Percentiles rank a stretch among this genome's conserved stretches.
These are phyloP conservation scores for Trichomycterus rosablanca DNA, from an alignment of 2,113 vertebrate species.

Conservation along the genomic window DNA sequence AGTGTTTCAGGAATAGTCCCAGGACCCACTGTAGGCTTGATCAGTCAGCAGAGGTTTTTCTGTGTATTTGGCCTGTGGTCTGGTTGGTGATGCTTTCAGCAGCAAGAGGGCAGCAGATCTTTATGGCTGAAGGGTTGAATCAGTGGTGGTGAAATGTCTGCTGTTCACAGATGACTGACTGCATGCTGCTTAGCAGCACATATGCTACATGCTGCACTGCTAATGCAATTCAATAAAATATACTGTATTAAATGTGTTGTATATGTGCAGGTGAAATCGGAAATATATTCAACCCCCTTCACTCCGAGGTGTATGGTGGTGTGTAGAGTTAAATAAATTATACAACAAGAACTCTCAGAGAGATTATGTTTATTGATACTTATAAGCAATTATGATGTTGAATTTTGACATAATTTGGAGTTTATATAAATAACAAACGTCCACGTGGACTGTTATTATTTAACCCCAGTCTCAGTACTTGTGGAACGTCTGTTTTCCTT, in stretches of 20 bases:
- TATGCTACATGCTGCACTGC: conserved; percentile 19
- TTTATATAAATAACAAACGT: too few species aligned
- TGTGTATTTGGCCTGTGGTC: too few species aligned
- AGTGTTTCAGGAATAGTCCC: too few species aligned
- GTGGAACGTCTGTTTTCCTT: too few species aligned
- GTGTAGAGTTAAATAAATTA: conserved; percentile 38
- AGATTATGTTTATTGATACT: too few species aligned
- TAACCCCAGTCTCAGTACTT: too few species aligned
- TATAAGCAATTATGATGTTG: too few species aligned
- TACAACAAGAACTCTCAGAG: conserved; percentile 7
- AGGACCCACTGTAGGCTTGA: too few species aligned
- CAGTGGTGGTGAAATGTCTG: conserved; percentile 33
- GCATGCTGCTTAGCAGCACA: conserved; percentile 11
- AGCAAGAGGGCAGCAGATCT: conserved; percentile 53
- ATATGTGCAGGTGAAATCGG: conserved; percentile 1
- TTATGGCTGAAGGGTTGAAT: background rate
- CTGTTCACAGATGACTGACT: conserved; percentile 33
- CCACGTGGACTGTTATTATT: too few species aligned
- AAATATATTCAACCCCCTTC: too few species aligned
- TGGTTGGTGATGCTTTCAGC: conserved; percentile 26
- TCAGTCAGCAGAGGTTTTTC: too few species aligned
- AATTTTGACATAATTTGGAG: too few species aligned
- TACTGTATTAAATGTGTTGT: background rate
- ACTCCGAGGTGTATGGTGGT: background rate
- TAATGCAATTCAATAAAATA: background rate